Conservation (phyloP, 1,140 invertebrate species). For the Orchesella cincta region DNA sequence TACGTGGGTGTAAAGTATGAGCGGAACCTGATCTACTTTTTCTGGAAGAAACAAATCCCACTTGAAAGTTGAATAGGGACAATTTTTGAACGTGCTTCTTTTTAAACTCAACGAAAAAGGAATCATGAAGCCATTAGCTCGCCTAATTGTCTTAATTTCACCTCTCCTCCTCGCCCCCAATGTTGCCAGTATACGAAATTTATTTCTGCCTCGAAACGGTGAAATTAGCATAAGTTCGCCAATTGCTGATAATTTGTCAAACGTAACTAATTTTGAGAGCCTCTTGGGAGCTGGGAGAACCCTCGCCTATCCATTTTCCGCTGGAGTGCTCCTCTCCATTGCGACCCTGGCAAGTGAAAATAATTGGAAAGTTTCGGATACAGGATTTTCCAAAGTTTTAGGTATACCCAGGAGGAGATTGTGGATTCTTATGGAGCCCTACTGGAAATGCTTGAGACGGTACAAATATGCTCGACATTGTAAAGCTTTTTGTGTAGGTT, state of each 20-base stretch:
- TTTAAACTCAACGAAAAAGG: too few species aligned
- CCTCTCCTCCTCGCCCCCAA: background rate
- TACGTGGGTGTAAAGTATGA: too few species aligned
- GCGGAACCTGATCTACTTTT: too few species aligned
- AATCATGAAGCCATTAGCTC: too few species aligned
- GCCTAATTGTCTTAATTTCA: background rate
- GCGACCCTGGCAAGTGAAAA: constrained; percentile 31
- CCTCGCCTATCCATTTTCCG: constrained; percentile 31
- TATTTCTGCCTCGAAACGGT: background rate
- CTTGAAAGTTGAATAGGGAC: too few species aligned
- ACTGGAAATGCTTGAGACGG: constrained; percentile 19
- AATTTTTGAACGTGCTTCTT: too few species aligned
- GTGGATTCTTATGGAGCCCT: constrained; percentile 22
- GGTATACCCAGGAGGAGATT: background rate
- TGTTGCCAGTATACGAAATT: background rate
- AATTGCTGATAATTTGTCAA: constrained; percentile 23
- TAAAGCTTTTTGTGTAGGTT: too few species aligned
- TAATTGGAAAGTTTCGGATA: constrained; percentile 37
- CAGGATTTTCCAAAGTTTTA: constrained; percentile 30
- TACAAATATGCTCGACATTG: too few species aligned
- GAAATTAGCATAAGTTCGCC: background rate
- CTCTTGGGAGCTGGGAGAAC: constrained; percentile 32
- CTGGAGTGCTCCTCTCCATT: constrained; percentile 30
- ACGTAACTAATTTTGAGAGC: constrained; percentile 30
- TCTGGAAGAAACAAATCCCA: too few species aligned